phyloP scores from a whole-genome alignment of 1,140 invertebrate species.

The Drosophila ambigua region DNA sequence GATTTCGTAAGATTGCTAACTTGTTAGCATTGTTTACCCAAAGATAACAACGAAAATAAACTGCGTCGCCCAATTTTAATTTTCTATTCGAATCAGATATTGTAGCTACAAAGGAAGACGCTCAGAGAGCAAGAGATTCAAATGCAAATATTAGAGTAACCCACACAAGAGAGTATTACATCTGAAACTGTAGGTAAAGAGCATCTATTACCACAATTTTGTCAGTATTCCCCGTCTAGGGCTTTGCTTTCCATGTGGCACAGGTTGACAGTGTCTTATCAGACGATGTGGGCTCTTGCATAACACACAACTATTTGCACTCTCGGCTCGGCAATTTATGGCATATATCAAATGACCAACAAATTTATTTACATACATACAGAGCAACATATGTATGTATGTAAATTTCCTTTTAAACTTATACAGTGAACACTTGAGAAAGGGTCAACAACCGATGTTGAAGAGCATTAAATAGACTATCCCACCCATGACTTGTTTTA shows the following conservation, averaged over 20 bases:
- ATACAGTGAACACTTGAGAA: no score
- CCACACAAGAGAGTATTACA: slow-evolving; percentile 40
- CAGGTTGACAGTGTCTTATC: background rate
- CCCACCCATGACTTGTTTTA: background rate
- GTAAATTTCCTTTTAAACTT: background rate
- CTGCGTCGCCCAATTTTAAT: slow-evolving; percentile 37
- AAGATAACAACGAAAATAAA: slow-evolving; percentile 41
- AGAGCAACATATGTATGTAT: background rate
- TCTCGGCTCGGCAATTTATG: slow-evolving; percentile 27
- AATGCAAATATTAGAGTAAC: slow-evolving; percentile 14
- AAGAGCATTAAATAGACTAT: background rate
- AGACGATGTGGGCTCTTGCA: slow-evolving; percentile 36
- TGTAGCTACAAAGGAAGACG: no score
- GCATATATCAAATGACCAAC: slow-evolving; percentile 22
- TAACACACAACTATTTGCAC: slow-evolving; percentile 36
- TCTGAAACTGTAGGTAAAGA: slow-evolving; percentile 29
- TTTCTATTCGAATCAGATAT: slow-evolving; percentile 24
- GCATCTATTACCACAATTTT: slow-evolving; percentile 34
- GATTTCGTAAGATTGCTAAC: slow-evolving; percentile 4
- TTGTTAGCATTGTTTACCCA: slow-evolving; percentile 16
- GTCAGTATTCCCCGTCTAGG: slow-evolving; percentile 19
- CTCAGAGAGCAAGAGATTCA: background rate
- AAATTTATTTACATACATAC: slow-evolving; percentile 9
- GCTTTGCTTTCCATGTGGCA: background rate
- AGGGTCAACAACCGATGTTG: no score